phyloP scores from a whole-genome alignment of 2,888 invertebrate genomes.

The Protophormia terraenovae region DNA sequence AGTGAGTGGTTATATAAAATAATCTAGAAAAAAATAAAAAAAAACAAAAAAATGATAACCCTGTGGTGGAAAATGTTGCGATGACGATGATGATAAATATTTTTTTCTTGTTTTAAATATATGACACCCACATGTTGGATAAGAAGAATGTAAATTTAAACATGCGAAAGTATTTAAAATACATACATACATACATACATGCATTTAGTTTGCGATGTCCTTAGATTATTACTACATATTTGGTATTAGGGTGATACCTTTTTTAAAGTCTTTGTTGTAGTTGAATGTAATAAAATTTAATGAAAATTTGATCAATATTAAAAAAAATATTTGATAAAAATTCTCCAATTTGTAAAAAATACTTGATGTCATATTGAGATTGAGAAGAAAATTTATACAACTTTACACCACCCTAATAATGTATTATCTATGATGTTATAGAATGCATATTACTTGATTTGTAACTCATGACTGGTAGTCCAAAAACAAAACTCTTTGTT shows the following conservation, averaged over 20 bases:
- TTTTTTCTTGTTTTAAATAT: background rate
- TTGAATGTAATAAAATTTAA: no score
- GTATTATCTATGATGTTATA: background rate
- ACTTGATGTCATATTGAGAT: no score
- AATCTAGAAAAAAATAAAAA: no score
- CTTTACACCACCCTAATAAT: background rate
- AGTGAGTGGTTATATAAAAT: background rate
- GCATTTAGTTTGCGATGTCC: background rate
- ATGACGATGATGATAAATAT: conserved; percentile 17
- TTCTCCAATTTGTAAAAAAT: no score
- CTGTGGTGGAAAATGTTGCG: background rate
- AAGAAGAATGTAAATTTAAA: background rate
- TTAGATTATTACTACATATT: background rate
- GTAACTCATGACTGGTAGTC: background rate
- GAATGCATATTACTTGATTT: conserved; percentile 11
- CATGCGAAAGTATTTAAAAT: background rate
- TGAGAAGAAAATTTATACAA: no score
- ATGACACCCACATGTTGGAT: conserved; percentile 39
- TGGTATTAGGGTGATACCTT: background rate
- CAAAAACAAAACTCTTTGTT: background rate
- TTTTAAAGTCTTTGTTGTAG: no score
- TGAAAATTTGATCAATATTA: no score
- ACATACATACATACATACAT: conserved; percentile 8
- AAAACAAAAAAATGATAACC: background rate
- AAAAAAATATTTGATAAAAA: no score